A percentile compares a stretch with the other conserved stretches of the same genome.
These are phyloP conservation scores for Drosophila tsacasi DNA, from an alignment of 1,140 invertebrate species.

Conservation along the genomic window DNA sequence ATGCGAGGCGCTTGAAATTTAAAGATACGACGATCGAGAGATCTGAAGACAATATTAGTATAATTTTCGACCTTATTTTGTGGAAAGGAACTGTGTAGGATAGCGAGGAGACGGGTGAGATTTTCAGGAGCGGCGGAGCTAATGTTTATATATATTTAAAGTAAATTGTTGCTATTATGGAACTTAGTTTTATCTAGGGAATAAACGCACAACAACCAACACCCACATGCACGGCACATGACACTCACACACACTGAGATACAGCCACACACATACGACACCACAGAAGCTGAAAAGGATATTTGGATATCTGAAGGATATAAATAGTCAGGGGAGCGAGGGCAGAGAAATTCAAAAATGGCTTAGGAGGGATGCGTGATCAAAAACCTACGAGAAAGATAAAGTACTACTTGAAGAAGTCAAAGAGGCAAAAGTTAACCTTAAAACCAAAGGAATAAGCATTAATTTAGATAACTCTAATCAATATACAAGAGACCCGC, in stretches of 20 bases:
- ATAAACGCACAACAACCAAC: constrained; percentile 62
- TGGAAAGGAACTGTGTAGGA: constrained; percentile 31
- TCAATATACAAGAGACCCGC: constrained; percentile 43
- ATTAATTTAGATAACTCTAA: constrained; percentile 55
- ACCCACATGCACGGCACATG: constrained; percentile 30
- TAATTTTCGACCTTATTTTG: constrained; percentile 60
- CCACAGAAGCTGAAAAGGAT: constrained; percentile 42
- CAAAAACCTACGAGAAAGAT: constrained; percentile 66
- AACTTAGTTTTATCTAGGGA: constrained; percentile 61
- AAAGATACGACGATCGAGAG: constrained; percentile 55
- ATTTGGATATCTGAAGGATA: constrained; percentile 35
- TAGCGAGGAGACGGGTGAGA: constrained; percentile 3
- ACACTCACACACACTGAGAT: constrained; percentile 23
- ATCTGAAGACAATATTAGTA: constrained; percentile 79
- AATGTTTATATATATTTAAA: constrained; percentile 21
- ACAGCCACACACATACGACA: constrained; percentile 31
- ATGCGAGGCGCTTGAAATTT: constrained; percentile 66
- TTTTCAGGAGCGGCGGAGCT: not conserved
- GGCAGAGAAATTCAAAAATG: constrained; percentile 54
- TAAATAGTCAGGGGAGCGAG: constrained; percentile 51
- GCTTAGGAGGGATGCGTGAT: constrained; percentile 88
- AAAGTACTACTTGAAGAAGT: constrained; percentile 39
- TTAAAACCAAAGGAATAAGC: constrained; percentile 27
- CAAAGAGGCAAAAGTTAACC: constrained; percentile 41
- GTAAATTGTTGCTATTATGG: constrained; percentile 40